Evolutionary conservation across 1,140 invertebrate genomes (phyloP).

Genomic region (Camponotus pennsylvanicus): DNA sequence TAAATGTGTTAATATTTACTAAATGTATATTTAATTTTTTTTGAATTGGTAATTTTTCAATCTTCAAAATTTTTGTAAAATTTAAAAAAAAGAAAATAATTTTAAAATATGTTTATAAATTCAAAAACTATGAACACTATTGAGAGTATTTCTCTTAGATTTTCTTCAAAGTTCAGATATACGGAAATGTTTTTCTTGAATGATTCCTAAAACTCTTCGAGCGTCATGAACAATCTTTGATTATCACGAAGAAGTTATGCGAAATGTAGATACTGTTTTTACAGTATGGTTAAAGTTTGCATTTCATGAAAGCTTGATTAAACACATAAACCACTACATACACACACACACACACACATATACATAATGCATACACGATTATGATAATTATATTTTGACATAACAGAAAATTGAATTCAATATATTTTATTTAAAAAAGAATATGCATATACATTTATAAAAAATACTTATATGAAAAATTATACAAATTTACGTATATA

Average conservation of each 20-base stretch:
- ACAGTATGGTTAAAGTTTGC: not conserved
- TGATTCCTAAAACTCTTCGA: not conserved
- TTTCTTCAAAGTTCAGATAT: not conserved
- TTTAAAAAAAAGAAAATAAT: not conserved
- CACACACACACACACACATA: too few species aligned
- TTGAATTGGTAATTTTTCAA: not conserved
- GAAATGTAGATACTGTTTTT: conserved; percentile 21
- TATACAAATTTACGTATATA: not conserved
- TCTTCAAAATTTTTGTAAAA: not conserved
- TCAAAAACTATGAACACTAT: not conserved
- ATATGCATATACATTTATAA: not conserved
- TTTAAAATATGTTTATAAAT: not conserved
- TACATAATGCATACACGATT: not conserved
- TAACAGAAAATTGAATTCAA: not conserved
- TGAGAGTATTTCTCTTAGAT: not conserved
- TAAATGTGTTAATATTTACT: not conserved
- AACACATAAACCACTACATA: not conserved
- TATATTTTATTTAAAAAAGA: not conserved
- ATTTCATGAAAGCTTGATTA: conserved; percentile 12
- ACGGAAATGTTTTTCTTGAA: not conserved
- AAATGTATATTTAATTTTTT: not conserved
- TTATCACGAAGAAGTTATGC: conserved; percentile 21
- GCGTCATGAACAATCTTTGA: conserved; percentile 28
- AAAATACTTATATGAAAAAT: not conserved
- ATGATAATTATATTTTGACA: conserved; percentile 1